phyloP scores from a whole-genome alignment of 35 echinoderm and acorn worm species.

The Acanthaster planci region DNA sequence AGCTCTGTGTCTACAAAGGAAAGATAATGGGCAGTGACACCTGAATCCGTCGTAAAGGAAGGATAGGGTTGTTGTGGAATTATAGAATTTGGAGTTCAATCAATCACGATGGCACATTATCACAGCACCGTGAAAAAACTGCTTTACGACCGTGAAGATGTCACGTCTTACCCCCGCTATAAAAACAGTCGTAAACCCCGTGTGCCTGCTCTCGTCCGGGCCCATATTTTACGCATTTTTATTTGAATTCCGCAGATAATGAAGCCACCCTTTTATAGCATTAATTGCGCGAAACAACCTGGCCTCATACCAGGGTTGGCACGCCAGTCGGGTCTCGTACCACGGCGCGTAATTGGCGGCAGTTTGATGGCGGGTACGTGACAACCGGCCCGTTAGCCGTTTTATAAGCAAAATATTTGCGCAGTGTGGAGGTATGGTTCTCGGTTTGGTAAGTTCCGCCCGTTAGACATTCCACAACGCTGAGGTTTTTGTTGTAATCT shows the following conservation, averaged over 20 bases:
- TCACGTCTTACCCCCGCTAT: background rate
- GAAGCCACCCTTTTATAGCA: background rate
- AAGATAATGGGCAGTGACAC: background rate
- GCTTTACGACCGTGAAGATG: slow-evolving; percentile 9
- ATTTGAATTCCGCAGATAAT: slow-evolving; percentile 25
- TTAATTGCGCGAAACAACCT: background rate
- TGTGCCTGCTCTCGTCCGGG: background rate
- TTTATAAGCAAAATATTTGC: slow-evolving; percentile 27
- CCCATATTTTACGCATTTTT: background rate
- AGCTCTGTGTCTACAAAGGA: too few relatives aligned
- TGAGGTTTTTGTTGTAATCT: background rate
- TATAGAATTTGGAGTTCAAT: background rate
- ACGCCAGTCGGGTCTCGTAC: background rate
- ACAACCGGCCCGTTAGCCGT: background rate
- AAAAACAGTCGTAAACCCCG: slow-evolving; percentile 17
- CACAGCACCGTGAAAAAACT: background rate
- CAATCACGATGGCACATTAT: background rate
- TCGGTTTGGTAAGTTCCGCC: background rate
- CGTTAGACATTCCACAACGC: too few relatives aligned
- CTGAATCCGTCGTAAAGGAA: background rate
- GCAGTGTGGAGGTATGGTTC: background rate
- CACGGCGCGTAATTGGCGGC: background rate
- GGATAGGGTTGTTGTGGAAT: background rate
- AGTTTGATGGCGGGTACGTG: background rate
- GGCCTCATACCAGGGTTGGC: background rate